phyloP scores from a whole-genome alignment of 2,113 vertebrate species.

The Lichenostomus cassidix region DNA sequence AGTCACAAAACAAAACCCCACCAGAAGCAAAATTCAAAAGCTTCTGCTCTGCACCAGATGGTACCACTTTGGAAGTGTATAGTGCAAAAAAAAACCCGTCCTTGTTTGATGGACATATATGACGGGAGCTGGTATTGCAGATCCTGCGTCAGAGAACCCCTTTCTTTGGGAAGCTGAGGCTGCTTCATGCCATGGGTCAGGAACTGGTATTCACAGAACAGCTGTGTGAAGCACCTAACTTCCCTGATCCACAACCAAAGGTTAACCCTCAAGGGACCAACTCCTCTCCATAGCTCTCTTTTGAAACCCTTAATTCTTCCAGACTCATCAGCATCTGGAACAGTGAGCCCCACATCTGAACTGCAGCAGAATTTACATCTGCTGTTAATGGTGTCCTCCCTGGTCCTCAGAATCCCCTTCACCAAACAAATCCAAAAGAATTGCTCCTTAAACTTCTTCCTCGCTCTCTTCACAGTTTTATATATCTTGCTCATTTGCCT shows the following conservation, averaged over 20 bases:
- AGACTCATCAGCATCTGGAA: background rate
- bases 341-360: background rate
- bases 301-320: background rate
- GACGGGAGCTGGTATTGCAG: background rate
- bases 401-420: background rate
- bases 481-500: background rate
- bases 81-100: no score
- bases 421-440: background rate
- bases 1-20: background rate
- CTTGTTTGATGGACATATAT: no score
- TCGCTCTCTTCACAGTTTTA: background rate
- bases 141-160: background rate
- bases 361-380: background rate
- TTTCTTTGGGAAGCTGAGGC: background rate
- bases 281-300: background rate
- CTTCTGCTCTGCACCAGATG: background rate
- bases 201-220: background rate
- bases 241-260: background rate
- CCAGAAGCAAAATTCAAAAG: background rate
- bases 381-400: background rate
- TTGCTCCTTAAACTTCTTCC: background rate
- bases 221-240: background rate
- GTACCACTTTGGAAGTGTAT: background rate
- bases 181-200: background rate
- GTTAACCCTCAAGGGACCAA: background rate